phyloP scores from a whole-genome alignment of 92 coral and sea anemone genomes.

The Pocillopora grandis region DNA sequence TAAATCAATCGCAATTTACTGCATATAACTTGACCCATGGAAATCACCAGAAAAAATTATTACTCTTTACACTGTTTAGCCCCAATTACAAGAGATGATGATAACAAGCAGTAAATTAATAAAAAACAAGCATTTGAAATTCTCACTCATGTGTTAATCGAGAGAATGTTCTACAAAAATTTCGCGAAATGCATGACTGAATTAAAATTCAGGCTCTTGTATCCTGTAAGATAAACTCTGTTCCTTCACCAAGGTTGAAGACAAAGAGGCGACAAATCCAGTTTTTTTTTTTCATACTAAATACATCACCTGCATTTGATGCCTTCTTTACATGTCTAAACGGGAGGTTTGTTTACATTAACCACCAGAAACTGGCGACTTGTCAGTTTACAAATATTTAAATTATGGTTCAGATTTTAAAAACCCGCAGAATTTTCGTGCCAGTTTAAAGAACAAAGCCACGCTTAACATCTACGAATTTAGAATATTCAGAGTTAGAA shows the following conservation, averaged over 20 bases:
- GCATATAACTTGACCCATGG: not conserved
- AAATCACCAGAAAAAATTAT: not conserved
- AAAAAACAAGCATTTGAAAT: not conserved
- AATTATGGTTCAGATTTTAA: not conserved
- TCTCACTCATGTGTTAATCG: no score
- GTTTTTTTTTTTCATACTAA: not conserved
- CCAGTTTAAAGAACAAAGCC: not conserved
- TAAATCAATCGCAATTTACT: not conserved
- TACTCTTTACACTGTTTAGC: no score
- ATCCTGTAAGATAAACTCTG: no score
- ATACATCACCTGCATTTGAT: not conserved
- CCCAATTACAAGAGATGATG: no score
- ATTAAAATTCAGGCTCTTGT: no score
- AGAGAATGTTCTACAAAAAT: no score
- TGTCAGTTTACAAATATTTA: not conserved
- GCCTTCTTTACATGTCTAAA: not conserved
- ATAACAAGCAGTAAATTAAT: not conserved
- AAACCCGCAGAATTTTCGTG: not conserved
- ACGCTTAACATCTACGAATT: not conserved
- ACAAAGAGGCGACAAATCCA: not conserved
- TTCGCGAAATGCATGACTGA: no score
- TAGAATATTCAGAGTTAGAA: no score
- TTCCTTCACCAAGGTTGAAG: not conserved
- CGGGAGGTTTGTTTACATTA: not conserved
- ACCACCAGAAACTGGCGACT: not conserved